A percentile compares a stretch with the other conserved stretches of the same genome.
These are phyloP conservation scores for Bergia puertoricense DNA, from an alignment of 92 coral and sea anemone species.

Conservation along the genomic window DNA sequence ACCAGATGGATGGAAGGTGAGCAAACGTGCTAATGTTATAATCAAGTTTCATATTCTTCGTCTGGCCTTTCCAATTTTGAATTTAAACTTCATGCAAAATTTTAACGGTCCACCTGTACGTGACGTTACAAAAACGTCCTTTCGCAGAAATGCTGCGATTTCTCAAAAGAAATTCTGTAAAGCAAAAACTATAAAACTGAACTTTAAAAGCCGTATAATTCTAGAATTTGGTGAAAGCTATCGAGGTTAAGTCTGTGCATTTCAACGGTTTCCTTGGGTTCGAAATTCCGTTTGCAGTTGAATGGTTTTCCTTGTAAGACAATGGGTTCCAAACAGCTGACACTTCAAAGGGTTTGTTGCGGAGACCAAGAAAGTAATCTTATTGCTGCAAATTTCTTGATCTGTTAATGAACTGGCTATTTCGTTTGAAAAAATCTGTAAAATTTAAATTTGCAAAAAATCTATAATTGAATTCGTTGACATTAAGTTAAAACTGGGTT, in stretches of 20 bases:
- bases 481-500: background rate
- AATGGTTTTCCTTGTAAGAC: slow-evolving; percentile 88
- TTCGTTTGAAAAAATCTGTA: background rate
- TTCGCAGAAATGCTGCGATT: slow-evolving; percentile 6
- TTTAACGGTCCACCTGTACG: slow-evolving; percentile 76
- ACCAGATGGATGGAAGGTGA: slow-evolving; percentile 99
- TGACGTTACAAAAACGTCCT: slow-evolving; percentile 37
- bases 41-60: slow-evolving; percentile 54
- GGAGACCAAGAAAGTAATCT: slow-evolving; percentile 21
- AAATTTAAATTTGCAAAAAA: background rate
- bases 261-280: slow-evolving; percentile 87
- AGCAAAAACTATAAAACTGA: background rate
- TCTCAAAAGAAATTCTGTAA: background rate
- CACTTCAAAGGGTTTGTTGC: slow-evolving; percentile 46
- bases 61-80: slow-evolving; percentile 71
- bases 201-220: slow-evolving; percentile 21
- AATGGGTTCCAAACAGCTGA: slow-evolving; percentile 96
- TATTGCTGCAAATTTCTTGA: slow-evolving; percentile 2
- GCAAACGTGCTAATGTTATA: slow-evolving; percentile 50
- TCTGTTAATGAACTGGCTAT: background rate
- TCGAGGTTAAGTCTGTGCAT: slow-evolving; percentile 59
- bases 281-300: slow-evolving; percentile 75
- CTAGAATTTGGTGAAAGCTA: slow-evolving; percentile 4
- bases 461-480: background rate
- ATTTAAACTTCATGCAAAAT: slow-evolving; percentile 75